Conservation (phyloP, 2,113 vertebrate species). For the Seriola quinqueradiata region DNA sequence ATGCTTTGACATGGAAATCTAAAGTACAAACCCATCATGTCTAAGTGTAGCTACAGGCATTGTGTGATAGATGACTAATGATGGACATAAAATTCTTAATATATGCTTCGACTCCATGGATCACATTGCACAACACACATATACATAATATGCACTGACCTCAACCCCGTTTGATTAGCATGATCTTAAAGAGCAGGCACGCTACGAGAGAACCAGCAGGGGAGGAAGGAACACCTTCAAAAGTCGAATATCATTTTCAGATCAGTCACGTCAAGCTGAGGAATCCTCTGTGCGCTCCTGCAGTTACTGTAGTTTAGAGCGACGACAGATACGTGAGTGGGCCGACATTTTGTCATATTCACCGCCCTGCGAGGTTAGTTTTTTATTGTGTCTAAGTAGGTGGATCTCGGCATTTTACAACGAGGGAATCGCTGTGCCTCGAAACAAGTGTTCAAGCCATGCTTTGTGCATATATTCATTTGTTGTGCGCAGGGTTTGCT, state of each 20-base stretch:
- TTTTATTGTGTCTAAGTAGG: conserved; percentile 65
- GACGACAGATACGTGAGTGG: conserved; percentile 36
- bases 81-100: conserved; percentile 13
- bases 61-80: neutral
- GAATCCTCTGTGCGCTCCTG: conserved; percentile 26
- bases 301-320: conserved; percentile 18
- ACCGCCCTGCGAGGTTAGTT: conserved; percentile 34
- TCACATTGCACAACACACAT: neutral
- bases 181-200: conserved; percentile 6
- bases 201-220: neutral
- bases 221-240: neutral
- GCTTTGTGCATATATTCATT: conserved; percentile 54
- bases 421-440: conserved; percentile 24
- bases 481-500: conserved; percentile 10
- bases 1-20: conserved; percentile 25
- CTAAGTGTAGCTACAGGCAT: conserved; percentile 5
- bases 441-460: conserved; percentile 18
- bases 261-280: conserved; percentile 31
- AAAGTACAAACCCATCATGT: neutral
- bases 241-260: conserved; percentile 37
- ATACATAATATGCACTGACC: neutral
- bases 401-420: conserved; percentile 42
- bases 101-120: neutral
- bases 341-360: conserved; percentile 55
- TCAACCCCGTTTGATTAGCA: conserved; percentile 22